These are phyloP conservation scores for Synanthedon formicaeformis DNA, from an alignment of 2,888 invertebrate species.

Conservation along the genomic window DNA sequence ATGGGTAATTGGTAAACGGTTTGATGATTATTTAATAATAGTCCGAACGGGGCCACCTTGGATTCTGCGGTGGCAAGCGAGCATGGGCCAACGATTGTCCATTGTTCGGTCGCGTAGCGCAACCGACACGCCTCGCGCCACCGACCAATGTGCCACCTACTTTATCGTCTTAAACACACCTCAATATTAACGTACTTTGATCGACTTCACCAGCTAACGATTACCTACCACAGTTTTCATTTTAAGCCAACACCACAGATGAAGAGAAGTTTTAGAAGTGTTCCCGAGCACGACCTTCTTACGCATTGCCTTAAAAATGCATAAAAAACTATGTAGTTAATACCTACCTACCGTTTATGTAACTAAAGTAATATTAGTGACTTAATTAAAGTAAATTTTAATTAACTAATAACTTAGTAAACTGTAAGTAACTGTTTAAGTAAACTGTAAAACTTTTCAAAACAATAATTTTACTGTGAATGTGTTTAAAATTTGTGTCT, in stretches of 20 bases:
- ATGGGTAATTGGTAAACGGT: not conserved
- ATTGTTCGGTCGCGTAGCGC: constrained; percentile 57
- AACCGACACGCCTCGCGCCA: constrained; percentile 62
- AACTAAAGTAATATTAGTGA: no score
- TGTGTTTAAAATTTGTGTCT: no score
- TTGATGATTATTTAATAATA: not conserved
- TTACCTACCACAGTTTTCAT: constrained; percentile 31
- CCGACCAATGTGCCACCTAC: constrained; percentile 51
- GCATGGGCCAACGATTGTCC: constrained; percentile 47
- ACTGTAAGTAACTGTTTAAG: no score
- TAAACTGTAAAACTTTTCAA: no score
- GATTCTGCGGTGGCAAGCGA: constrained; percentile 18
- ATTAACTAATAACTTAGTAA: no score
- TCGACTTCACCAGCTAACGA: constrained; percentile 54
- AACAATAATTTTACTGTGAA: no score
- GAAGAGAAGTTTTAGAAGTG: no score
- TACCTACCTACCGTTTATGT: no score
- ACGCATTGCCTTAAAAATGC: no score
- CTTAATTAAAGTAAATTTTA: no score
- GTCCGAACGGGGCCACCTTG: constrained; percentile 14
- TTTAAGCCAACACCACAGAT: constrained; percentile 21
- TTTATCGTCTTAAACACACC: constrained; percentile 41
- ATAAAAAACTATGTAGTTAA: no score
- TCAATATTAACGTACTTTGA: constrained; percentile 41
- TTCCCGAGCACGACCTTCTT: no score